Evolutionary conservation across 2,113 vertebrate genomes (phyloP).

Genomic region (Paramisgurnus dabryanus): DNA sequence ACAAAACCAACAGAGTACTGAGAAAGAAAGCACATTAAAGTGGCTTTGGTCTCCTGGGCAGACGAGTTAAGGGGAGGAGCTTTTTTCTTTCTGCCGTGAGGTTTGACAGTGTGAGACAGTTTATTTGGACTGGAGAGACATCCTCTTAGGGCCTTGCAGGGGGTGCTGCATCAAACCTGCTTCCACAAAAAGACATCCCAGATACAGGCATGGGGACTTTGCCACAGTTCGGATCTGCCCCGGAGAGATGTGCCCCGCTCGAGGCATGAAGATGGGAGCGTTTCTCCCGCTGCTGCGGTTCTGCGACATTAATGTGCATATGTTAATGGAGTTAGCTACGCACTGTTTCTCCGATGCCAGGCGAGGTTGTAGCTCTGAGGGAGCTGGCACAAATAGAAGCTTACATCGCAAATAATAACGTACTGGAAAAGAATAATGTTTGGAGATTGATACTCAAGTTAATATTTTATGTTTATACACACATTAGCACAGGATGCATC

Average conservation of each 20-base stretch:
- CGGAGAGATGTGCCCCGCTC: background rate
- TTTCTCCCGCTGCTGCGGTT: background rate
- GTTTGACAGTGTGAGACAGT: slow-evolving; percentile 20
- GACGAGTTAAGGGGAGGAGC: background rate
- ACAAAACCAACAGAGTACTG: background rate
- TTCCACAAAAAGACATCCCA: background rate
- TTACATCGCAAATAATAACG: background rate
- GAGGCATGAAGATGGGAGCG: background rate
- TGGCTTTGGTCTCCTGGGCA: background rate
- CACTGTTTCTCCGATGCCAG: background rate
- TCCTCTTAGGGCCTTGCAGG: slow-evolving; percentile 6
- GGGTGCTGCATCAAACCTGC: slow-evolving; percentile 7
- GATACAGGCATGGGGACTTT: background rate
- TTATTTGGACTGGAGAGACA: slow-evolving; percentile 11
- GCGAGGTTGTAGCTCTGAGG: no score
- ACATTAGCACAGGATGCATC: no score
- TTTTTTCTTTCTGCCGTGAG: background rate
- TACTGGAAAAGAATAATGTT: background rate
- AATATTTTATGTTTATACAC: background rate
- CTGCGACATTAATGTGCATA: slow-evolving; percentile 2
- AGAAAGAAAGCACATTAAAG: slow-evolving; percentile 25
- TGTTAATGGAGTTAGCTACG: background rate
- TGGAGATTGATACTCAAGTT: slow-evolving; percentile 2
- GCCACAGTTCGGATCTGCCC: background rate
- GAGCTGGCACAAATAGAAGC: background rate